phyloP scores from a whole-genome alignment of 2,888 invertebrate species.

The Cephus pygmeus region DNA sequence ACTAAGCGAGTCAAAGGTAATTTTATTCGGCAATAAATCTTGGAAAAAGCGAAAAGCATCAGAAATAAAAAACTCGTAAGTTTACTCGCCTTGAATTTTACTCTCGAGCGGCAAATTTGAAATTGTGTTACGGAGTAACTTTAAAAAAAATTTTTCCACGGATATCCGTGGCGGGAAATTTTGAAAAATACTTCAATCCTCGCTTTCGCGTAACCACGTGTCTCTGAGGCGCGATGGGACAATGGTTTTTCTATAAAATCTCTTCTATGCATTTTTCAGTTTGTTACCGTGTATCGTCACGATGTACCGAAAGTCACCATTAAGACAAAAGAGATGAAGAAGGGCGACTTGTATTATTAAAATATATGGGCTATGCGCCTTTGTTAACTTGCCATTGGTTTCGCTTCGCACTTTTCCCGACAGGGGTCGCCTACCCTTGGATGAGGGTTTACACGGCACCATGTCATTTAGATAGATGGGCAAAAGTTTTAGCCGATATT shows the following conservation, averaged over 20 bases:
- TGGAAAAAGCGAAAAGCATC: background rate
- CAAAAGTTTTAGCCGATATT: constrained; percentile 24
- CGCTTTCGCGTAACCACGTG: background rate
- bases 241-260: background rate
- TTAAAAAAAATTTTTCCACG: background rate
- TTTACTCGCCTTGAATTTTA: background rate
- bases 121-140: background rate
- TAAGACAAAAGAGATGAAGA: background rate
- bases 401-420: background rate
- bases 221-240: background rate
- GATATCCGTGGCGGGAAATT: background rate
- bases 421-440: background rate
- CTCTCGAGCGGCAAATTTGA: background rate
- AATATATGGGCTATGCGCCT: constrained; percentile 19
- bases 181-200: background rate
- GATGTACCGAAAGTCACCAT: background rate
- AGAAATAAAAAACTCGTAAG: background rate
- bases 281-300: background rate
- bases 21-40: background rate
- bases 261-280: background rate
- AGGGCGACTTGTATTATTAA: constrained; percentile 24
- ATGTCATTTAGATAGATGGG: constrained; percentile 28
- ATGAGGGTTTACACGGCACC: background rate
- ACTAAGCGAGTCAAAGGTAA: background rate
- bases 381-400: background rate